phyloP scores from a whole-genome alignment of 2,797 vertebrate genomes.

The Taenioides sp. region DNA sequence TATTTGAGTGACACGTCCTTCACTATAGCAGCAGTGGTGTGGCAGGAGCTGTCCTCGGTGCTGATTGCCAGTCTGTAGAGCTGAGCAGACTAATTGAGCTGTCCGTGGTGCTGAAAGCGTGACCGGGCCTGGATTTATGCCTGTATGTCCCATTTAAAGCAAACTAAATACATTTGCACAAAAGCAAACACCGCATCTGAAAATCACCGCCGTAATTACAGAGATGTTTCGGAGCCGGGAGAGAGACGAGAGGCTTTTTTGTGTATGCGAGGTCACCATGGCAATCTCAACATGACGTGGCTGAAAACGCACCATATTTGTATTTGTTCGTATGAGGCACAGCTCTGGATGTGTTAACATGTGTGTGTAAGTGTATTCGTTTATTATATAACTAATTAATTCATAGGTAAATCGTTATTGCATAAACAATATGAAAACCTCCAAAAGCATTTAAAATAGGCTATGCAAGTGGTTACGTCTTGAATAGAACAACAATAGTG shows the following conservation, averaged over 20 bases:
- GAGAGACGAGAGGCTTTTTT: conserved; percentile 5
- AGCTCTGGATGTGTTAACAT: neutral
- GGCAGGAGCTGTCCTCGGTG: conserved; percentile 54
- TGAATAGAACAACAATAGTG: too few relatives aligned
- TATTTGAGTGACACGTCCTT: neutral
- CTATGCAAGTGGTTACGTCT: too few relatives aligned
- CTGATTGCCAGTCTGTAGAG: conserved; percentile 37
- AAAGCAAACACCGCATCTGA: conserved; percentile 1
- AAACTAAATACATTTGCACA: conserved; percentile 17
- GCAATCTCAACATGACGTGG: neutral
- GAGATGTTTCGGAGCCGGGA: neutral
- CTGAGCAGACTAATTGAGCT: conserved; percentile 40
- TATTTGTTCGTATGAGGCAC: neutral
- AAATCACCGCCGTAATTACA: conserved; percentile 1
- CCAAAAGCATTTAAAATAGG: too few relatives aligned
- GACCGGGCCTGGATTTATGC: conserved; percentile 6
- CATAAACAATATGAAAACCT: too few relatives aligned
- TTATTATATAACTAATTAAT: neutral
- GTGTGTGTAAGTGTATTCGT: neutral
- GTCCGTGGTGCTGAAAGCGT: conserved; percentile 60
- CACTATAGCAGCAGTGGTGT: conserved; percentile 10
- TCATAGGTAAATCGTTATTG: neutral
- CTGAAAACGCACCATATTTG: neutral
- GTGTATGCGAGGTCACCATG: neutral
- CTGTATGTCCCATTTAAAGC: conserved; percentile 11